Evolutionary conservation across 2,888 invertebrate species (phyloP).

Genomic region (Mamestra brassicae): DNA sequence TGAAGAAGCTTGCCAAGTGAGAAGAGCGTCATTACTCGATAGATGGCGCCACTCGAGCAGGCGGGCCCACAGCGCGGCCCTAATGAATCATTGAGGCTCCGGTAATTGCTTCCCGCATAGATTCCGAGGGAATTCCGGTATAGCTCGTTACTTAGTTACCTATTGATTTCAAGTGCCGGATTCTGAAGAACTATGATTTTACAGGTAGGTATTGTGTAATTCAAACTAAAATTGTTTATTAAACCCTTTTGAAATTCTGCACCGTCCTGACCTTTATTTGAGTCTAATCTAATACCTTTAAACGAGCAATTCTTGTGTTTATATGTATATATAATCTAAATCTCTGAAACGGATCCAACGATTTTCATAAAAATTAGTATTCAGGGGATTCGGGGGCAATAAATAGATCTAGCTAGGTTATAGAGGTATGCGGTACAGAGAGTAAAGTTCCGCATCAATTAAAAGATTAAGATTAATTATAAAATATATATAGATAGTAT

Average conservation of each 20-base stretch:
- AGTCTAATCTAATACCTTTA: too few relatives aligned
- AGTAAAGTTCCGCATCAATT: too few relatives aligned
- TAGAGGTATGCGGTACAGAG: too few relatives aligned
- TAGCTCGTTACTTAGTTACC: slow-evolving; percentile 11
- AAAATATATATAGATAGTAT: too few relatives aligned
- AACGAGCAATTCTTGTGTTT: too few relatives aligned
- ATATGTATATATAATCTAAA: too few relatives aligned
- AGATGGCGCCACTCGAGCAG: slow-evolving; percentile 28
- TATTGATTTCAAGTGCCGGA: slow-evolving; percentile 1
- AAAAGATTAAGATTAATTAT: too few relatives aligned
- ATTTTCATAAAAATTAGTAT: too few relatives aligned
- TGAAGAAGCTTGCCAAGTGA: slow-evolving; percentile 38
- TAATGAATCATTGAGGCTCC: slow-evolving; percentile 44
- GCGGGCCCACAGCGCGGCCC: slow-evolving; percentile 22
- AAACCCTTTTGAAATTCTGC: neutral
- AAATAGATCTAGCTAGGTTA: too few relatives aligned
- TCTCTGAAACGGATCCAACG: too few relatives aligned
- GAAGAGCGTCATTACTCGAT: slow-evolving; percentile 43
- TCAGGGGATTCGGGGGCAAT: too few relatives aligned
- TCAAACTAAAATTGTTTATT: neutral
- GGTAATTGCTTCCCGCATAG: slow-evolving; percentile 50
- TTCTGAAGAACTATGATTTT: neutral
- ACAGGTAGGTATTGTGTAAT: neutral
- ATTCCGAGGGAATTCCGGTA: slow-evolving; percentile 36
- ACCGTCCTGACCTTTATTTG: neutral